Evolutionary conservation across 2,888 invertebrate genomes (phyloP).

Genomic region (Diplazon laetatorius): DNA sequence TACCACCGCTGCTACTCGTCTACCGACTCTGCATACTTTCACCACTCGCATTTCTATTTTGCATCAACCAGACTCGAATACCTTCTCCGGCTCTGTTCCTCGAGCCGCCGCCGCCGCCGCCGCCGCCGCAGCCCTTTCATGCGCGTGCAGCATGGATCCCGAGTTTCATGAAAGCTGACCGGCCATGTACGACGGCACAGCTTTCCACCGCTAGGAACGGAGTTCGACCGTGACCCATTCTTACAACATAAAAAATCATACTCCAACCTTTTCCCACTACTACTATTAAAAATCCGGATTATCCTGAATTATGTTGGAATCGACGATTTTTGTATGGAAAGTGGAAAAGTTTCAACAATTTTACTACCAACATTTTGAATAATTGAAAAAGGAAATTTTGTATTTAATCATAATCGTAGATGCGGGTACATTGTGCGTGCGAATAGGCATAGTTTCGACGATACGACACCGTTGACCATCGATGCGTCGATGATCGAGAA

Average conservation of each 20-base stretch:
- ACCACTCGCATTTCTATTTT: constrained; percentile 28
- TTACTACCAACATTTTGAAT: too few species aligned
- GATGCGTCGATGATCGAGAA: not conserved
- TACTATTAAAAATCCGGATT: too few species aligned
- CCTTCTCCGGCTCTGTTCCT: constrained; percentile 11
- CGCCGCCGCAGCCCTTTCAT: constrained; percentile 9
- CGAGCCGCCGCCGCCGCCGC: not conserved
- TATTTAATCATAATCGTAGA: too few species aligned
- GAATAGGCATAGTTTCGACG: not conserved
- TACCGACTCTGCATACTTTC: constrained; percentile 4
- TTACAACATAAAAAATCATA: not conserved
- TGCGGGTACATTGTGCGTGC: too few species aligned
- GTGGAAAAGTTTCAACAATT: too few species aligned
- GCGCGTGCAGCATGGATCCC: constrained; percentile 7
- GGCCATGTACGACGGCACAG: constrained; percentile 7
- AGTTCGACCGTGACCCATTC: constrained; percentile 1
- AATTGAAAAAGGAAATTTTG: too few species aligned
- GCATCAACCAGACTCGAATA: constrained; percentile 24
- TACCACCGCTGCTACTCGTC: constrained; percentile 21
- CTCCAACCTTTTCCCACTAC: too few species aligned
- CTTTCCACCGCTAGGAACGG: constrained; percentile 5
- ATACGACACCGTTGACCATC: not conserved
- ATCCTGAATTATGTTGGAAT: too few species aligned
- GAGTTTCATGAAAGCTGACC: constrained; percentile 21
- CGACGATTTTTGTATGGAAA: too few species aligned